These are phyloP conservation scores for Tortrix viridana DNA, from an alignment of 2,888 invertebrate species.

Conservation along the genomic window DNA sequence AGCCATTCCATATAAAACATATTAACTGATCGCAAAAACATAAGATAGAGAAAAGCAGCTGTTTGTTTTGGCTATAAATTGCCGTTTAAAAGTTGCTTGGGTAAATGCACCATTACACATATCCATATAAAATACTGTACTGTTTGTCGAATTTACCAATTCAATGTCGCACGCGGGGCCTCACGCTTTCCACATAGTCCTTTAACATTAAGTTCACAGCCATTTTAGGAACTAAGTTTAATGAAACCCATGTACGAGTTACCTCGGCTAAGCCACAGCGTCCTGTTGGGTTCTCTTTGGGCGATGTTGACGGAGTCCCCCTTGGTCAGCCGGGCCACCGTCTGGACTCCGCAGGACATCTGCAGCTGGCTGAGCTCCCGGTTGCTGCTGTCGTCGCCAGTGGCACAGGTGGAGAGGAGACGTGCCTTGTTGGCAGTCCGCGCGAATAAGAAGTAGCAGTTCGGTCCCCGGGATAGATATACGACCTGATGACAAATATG, in stretches of 20 bases:
- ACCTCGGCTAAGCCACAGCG: conserved; percentile 67
- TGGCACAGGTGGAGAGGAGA: conserved; percentile 63
- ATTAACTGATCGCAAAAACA: too few species aligned
- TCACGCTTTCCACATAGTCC: conserved; percentile 17
- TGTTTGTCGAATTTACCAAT: conserved; percentile 14
- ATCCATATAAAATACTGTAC: too few species aligned
- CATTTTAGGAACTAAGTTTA: conserved; percentile 73
- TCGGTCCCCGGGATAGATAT: conserved; percentile 69
- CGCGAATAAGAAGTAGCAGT: conserved; percentile 72
- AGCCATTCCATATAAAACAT: too few species aligned
- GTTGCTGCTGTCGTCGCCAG: conserved; percentile 63
- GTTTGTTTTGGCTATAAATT: too few species aligned
- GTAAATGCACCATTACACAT: too few species aligned
- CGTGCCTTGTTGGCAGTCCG: conserved; percentile 50
- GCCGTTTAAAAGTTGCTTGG: too few species aligned
- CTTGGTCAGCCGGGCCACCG: conserved; percentile 61
- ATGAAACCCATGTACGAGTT: conserved; percentile 74
- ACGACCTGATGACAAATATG: conserved; percentile 56
- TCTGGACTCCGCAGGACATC: conserved; percentile 71
- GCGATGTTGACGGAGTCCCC: conserved; percentile 68
- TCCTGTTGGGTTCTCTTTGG: conserved; percentile 70
- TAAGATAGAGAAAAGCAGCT: too few species aligned
- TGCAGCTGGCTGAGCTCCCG: conserved; percentile 55
- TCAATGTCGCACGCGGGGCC: conserved; percentile 36
- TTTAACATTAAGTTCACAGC: conserved; percentile 57